Evolutionary conservation across 2,113 vertebrate species (phyloP).

Genomic region (Pluvialis apricaria): DNA sequence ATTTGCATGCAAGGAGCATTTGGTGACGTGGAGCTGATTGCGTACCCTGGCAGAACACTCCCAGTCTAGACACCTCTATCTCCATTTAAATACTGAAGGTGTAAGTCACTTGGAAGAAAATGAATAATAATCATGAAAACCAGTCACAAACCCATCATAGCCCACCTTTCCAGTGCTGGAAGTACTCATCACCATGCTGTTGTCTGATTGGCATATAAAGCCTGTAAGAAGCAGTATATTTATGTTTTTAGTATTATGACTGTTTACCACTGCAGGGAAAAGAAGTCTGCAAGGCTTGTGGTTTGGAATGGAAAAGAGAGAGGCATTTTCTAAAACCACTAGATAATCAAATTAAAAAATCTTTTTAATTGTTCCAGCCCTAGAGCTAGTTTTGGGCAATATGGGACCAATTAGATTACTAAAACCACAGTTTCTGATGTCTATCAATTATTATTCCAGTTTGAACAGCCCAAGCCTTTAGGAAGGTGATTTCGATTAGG

Average conservation of each 20-base stretch:
- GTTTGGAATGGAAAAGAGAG: conserved; percentile 8
- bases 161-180: not conserved
- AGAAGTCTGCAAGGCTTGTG: conserved; percentile 10
- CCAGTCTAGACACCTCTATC: conserved; percentile 40
- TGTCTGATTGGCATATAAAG: not conserved
- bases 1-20: not conserved
- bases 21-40: not conserved
- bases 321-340: not conserved
- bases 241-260: not conserved
- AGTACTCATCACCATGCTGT: not conserved
- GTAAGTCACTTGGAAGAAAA: not conserved
- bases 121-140: not conserved
- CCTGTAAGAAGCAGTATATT: not conserved
- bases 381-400: conserved; percentile 8
- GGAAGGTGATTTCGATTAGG: conserved; percentile 14
- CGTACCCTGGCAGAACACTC: not conserved
- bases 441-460: conserved; percentile 11
- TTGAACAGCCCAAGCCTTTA: conserved; percentile 9
- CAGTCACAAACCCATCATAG: not conserved
- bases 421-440: conserved; percentile 23
- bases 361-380: conserved; percentile 30
- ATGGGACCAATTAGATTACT: conserved; percentile 41
- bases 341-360: conserved; percentile 40
- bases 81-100: not conserved
- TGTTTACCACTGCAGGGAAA: not conserved